Evolutionary conservation across 2,797 vertebrate species (phyloP), one percentile per base, ranked within the genome.

Genomic region (Pantherophis alleghaniensis): DNA sequence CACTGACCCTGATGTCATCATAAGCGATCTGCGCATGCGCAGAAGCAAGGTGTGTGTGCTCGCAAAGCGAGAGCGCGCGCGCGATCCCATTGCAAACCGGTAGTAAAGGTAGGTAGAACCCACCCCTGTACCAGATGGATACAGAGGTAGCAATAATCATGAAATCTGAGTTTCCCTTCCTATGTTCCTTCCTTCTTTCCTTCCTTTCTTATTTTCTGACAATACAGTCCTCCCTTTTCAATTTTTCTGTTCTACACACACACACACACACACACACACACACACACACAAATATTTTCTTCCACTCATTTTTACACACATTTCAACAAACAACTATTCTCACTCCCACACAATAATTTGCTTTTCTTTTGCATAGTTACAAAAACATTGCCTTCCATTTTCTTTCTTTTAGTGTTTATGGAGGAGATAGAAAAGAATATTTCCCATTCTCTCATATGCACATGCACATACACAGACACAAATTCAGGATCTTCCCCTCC

Each of bases 41-140:
- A 51, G 47, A 51, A 51, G 47, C 47, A 51, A 51, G 47, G 47
- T 51, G 47, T 6, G 1, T 51, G 47, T 6, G 47, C 47, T 51
- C 1, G 47, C 1, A 5, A 51, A 7, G 47, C 6, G 6, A 0
- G 47, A 0, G 6, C 6, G 1, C 0, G 1, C 1, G 47, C 6
- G 1, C 6, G 6, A 51, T 51, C 47, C 47, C 47, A 51, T 51
- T 51, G 47, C 47, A 7, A 51, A 51, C 47, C 6, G 1, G 47
- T 51, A 51, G 47, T 51, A 51, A 51, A 51, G 47, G 47, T 51
- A 51, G 6, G 47, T 51, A 51, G 47, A 51, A 51, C 6, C 47
- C 47, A 51, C 47, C 47, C 1, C 47, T 51, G 47, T 16, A 13
- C 1, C 12, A n/a, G 63, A 7, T 74, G 69, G 69, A 74, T 74